Base-by-base conservation (phyloP, 2,797 vertebrate genomes). In the Lacerta viridis region DNA sequence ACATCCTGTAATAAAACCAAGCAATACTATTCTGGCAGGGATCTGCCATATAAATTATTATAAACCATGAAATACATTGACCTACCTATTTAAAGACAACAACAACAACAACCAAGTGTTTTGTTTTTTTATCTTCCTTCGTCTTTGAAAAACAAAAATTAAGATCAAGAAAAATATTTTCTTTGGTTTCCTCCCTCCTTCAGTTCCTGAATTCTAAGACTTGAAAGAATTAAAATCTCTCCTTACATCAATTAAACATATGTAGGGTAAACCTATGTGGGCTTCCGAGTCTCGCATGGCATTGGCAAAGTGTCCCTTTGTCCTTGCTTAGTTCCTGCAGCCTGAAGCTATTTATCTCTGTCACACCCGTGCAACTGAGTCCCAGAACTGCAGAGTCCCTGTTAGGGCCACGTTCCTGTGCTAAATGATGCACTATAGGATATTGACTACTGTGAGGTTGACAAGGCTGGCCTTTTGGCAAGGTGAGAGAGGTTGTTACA, bases 341-440 rank as follows among this genome's bases (percentile, higher is more conserved):
- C 95, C 95, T 94, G 81, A 93, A 94, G 96, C 96, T 97, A 98
- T 99, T 98, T 98, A 97, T 99, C 98, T 99, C 96, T 98, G 98
- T 98, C 98, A 98, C 94, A 95, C 85, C 90, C 80, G 68, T 95
- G 95, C 95, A 96, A 97, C 97, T 96, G 94, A 96, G 95, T 95
- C 96, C 95, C 96, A 95, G 95, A 95, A 93, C 96, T 96, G 95
- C 8, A 4, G 91, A 96, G 95, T 96, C 95, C 93, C 94, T 87
- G 91, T 96, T 93, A 97, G 95, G 91, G 92, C 95, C 93, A 87
- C 94, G 93, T 85, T 93, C 95, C 93, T 93, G 91, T 95, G 95
- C 96, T 98, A 97, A 98, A 98, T 97, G 96, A 97, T 97, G 93
- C 90, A 66, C 98, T 97, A 96, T 96, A 94, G 96, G 95, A 96